Percentiles rank a stretch among this genome's conserved stretches.
phyloP scores from a whole-genome alignment of 2,797 vertebrate genomes.

The Neosilurus hyrtlii region DNA sequence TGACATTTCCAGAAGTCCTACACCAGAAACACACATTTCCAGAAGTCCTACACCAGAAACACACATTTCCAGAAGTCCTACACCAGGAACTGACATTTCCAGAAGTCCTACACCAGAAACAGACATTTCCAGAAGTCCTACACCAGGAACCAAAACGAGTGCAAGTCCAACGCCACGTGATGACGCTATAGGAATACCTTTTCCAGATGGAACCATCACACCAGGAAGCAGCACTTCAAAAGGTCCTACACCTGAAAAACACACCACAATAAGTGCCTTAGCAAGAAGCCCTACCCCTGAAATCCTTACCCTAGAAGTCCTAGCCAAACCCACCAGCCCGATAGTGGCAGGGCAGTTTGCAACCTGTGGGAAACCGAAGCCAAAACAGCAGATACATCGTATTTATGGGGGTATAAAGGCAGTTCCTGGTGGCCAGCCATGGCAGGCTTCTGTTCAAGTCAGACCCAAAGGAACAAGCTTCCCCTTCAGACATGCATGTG shows the following conservation, averaged over 20 bases:
- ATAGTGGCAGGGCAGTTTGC: conserved; percentile 47
- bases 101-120: background rate
- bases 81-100: background rate
- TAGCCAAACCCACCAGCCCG: background rate
- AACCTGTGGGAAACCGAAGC: conserved; percentile 75
- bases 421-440: conserved; percentile 81
- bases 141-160: no score
- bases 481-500: conserved; percentile 75
- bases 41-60: background rate
- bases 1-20: background rate
- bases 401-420: conserved; percentile 87
- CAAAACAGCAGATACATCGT: conserved; percentile 55
- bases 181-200: background rate
- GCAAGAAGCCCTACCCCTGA: background rate
- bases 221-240: background rate
- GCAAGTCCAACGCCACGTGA: background rate
- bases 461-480: conserved; percentile 47
- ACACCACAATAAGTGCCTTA: background rate
- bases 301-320: background rate
- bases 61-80: background rate
- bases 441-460: conserved; percentile 87
- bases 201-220: background rate
- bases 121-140: no score
- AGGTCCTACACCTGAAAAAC: background rate
- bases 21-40: background rate